A percentile compares a stretch with the other conserved stretches of the same genome.
phyloP scores from a whole-genome alignment of 2,888 invertebrate species.

The Eristalinus aeneus region DNA sequence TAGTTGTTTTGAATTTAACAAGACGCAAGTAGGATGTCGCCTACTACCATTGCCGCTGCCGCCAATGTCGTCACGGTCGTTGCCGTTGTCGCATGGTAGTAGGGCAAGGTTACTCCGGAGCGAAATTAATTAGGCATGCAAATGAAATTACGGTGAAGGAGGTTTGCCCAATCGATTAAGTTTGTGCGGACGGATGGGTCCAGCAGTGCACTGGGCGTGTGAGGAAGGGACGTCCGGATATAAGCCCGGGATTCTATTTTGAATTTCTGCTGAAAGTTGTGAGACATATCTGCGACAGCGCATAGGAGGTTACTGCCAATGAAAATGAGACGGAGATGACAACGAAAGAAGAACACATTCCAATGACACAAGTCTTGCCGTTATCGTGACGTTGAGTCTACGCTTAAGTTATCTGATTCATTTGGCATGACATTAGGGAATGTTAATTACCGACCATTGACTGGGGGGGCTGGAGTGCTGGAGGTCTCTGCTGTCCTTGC shows the following conservation, averaged over 20 bases:
- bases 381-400: conserved; percentile 14
- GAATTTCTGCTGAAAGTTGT: conserved; percentile 22
- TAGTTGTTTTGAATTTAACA: conserved; percentile 31
- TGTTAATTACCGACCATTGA: conserved; percentile 38
- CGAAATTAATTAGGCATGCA: conserved; percentile 70
- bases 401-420: conserved; percentile 51
- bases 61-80: conserved; percentile 9
- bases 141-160: conserved; percentile 64
- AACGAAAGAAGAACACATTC: neutral
- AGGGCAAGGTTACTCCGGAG: conserved; percentile 52
- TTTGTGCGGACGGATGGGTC: neutral
- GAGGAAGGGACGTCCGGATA: neutral
- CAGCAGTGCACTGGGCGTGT: conserved; percentile 7
- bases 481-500: no score
- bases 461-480: neutral
- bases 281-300: conserved; percentile 6
- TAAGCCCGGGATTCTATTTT: conserved; percentile 33
- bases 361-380: neutral
- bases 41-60: neutral
- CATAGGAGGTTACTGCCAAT: neutral
- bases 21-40: neutral
- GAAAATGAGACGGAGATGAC: neutral
- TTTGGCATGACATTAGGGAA: conserved; percentile 54
- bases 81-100: conserved; percentile 4
- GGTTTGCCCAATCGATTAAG: conserved; percentile 65